Evolutionary conservation across 2,113 vertebrate genomes (phyloP).

Genomic region (Apodemus speciosus): DNA sequence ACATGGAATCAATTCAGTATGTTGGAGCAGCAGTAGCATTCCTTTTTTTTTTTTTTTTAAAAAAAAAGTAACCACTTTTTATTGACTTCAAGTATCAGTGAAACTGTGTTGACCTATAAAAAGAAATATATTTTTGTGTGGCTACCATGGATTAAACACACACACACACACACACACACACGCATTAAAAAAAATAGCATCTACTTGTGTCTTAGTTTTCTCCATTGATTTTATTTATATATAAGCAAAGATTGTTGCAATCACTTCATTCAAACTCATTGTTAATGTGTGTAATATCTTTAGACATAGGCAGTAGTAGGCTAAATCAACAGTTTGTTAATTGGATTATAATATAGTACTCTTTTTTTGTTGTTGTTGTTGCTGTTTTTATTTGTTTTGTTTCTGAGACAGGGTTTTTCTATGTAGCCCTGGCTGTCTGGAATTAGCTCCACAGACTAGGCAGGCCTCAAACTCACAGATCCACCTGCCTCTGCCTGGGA

Average conservation of each 20-base stretch:
- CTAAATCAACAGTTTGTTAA: not conserved
- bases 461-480: not conserved
- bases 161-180: no score
- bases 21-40: constrained; percentile 98
- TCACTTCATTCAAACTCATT: not conserved
- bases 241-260: not conserved
- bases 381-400: not conserved
- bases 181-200: not conserved
- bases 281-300: no score
- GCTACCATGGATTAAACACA: not conserved
- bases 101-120: constrained; percentile 15
- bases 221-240: not conserved
- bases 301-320: not conserved
- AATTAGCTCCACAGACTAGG: not conserved
- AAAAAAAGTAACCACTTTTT: not conserved
- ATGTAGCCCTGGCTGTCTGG: not conserved
- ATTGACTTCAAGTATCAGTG: not conserved
- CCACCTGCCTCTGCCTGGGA: not conserved
- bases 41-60: constrained; percentile 86
- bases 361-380: not conserved
- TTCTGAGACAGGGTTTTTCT: not conserved
- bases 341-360: not conserved
- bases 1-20: constrained; percentile 90
- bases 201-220: constrained; percentile 3
- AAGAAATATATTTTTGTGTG: constrained; percentile 40